Conservation (phyloP, 2,797 vertebrate species). For the Gorsachius magnificus region DNA sequence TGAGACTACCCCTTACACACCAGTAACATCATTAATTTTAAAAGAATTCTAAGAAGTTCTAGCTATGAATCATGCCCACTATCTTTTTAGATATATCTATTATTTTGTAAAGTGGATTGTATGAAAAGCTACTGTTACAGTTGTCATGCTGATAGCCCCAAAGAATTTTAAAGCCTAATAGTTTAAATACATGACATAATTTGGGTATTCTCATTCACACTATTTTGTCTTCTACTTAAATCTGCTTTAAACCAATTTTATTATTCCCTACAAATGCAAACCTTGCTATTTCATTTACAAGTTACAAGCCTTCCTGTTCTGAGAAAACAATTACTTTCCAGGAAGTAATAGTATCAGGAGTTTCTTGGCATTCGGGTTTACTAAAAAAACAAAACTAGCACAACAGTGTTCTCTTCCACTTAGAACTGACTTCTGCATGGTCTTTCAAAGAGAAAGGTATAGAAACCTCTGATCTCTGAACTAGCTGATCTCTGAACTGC, state of each 20-base stretch:
- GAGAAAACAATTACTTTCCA: conserved; percentile 27
- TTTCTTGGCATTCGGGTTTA: neutral
- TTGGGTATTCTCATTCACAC: neutral
- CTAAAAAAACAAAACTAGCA: neutral
- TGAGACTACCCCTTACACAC: neutral
- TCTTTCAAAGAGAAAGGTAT: neutral
- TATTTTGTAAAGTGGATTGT: neutral
- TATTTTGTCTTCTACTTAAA: neutral
- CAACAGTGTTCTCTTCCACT: neutral
- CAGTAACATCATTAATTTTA: neutral
- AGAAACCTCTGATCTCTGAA: neutral
- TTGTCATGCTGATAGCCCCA: neutral
- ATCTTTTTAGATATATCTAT: too few relatives aligned
- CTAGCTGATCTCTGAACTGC: neutral
- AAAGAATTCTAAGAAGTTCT: neutral
- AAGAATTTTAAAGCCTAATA: neutral
- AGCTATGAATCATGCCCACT: neutral
- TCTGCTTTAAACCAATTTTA: neutral
- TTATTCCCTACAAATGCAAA: neutral
- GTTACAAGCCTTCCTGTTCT: neutral
- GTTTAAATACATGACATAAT: neutral
- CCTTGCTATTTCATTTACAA: conserved; percentile 2
- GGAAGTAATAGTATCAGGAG: conserved; percentile 33
- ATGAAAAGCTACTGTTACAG: neutral
- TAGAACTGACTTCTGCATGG: neutral